Base-by-base conservation (phyloP, 2,888 invertebrate genomes). In the Andrena hattorfiana region DNA sequence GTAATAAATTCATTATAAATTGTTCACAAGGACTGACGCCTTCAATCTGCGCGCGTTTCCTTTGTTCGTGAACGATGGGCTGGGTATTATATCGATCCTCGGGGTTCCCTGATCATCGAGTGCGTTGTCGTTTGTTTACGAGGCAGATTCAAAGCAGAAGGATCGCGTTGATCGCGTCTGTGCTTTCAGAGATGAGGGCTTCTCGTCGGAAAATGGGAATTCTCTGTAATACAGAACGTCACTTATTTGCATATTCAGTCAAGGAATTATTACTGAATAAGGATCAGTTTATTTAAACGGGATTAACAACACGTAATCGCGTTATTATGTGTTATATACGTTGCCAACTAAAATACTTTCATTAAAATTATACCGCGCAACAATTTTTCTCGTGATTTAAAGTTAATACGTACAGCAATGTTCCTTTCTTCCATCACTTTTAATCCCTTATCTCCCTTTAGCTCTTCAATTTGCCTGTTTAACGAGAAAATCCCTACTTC, bases 1-100 rank as follows among this genome's bases (percentile, higher is more conserved):
- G 56, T 66, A 79, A 80, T 79, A 60, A 79, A 80, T 72, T 79
- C 71, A 66, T 66, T 71, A 60, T 42, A 48, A 66, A 71, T 71
- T 49, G 32, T 42, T 28, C 35, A n/a, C 54, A 26, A 66, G 48
- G 28, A 35, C 32, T 26, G 56, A 69, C 64, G 79, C 56, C 59
- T 59, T 35, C 42, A n/a, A 32, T n/a, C 13, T 60, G 56, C 13
- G 20, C 30, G 42, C 28, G 30, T 23, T 32, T 26, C 26, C 77
- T 77, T 77, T 78, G 77, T 77, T 4, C 16, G 20, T 30, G 10
- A 59, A 26, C 7, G 59, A 30, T 23, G 20, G 7, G 16, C 62
- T 54, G 35, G 63, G 51, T 68, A 32, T 30, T 13, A 23, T 13
- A 20, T 63, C 49, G 49, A 48, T 42, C 20, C 42, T 28, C 8